Evolutionary conservation across 2,113 vertebrate genomes (phyloP), one percentile per base, ranked within the genome.

Genomic region (Onychostruthus taczanowskii): DNA sequence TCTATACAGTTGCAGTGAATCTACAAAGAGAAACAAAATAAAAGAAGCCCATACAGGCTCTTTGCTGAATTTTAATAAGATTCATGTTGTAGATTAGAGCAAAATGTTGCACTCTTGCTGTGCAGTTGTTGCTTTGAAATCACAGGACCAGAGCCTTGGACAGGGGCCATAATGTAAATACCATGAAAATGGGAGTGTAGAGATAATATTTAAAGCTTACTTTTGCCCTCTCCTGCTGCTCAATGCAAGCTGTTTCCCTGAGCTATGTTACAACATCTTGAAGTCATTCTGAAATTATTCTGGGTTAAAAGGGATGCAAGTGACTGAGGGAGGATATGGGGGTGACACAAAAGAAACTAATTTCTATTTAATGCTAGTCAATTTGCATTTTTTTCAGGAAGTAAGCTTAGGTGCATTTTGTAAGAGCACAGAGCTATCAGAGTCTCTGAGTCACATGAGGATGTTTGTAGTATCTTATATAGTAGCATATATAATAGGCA

Each of bases 21-120:
- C 59, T 78, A 56, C 19, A 74, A 37, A 75, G 31, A 46, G 64
- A 93, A 30, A 49, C 64, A 52, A 84, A 43, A 35, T 58, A 58
- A 41, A 64, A 49, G 10, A 39, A 53, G 21, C 21, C 4, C 9
- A 13, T 72, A 52, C 19, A 79, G 41, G 53, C 33, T 85, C 19
- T 93, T 95, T 9, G 5, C 84, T 96, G 92, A 93, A 89, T 97
- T 85, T 69, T 94, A 92, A 66, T 92, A 91, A 91, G 89, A 80
- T 84, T 70, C 2, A 3, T 90, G 33, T 77, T 73, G 76, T 80
- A 67, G 37, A 75, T 79, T 62, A 77, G 66, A 94, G 87, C 28
- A 87, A 77, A 97, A 37, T 28, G 55, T 55, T 95, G 63, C 67
- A 55, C 69, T 92, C 93, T 97, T 95, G 90, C 39, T 95, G 69